Conservation (phyloP, 2,888 invertebrate genomes). For the Resseliella maxima region DNA sequence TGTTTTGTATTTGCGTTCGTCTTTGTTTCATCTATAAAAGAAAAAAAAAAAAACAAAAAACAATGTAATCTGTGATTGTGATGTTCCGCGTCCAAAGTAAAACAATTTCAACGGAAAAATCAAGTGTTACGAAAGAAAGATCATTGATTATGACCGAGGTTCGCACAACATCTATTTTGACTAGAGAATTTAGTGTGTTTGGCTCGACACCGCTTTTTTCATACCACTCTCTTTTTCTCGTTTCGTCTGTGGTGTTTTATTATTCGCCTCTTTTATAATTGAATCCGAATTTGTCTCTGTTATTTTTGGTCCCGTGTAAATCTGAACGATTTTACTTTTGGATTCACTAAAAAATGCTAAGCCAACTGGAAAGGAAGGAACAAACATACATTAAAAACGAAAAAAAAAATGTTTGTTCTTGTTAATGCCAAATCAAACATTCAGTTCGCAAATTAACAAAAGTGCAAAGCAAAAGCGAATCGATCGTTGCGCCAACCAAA, state of each 20-base stretch:
- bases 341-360: not conserved
- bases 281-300: not conserved
- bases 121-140: conserved; percentile 5
- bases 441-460: conserved; percentile 25
- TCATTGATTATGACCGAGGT: not conserved
- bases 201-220: not conserved
- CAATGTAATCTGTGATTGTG: no score
- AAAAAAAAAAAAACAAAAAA: not conserved
- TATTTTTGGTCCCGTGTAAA: not conserved
- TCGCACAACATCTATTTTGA: not conserved
- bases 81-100: no score
- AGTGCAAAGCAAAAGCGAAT: conserved; percentile 1
- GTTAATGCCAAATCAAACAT: conserved; percentile 16
- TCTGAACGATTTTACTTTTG: not conserved
- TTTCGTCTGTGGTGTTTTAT: no score
- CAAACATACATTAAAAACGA: not conserved
- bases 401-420: not conserved
- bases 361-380: not conserved
- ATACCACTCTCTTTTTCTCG: not conserved
- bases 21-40: not conserved
- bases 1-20: not conserved
- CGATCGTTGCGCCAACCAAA: not conserved
- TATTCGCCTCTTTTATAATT: not conserved
- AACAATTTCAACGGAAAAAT: not conserved
- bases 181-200: not conserved